Base-by-base conservation (phyloP, 2,888 invertebrate genomes). In the Acanthoscelides obtectus region DNA sequence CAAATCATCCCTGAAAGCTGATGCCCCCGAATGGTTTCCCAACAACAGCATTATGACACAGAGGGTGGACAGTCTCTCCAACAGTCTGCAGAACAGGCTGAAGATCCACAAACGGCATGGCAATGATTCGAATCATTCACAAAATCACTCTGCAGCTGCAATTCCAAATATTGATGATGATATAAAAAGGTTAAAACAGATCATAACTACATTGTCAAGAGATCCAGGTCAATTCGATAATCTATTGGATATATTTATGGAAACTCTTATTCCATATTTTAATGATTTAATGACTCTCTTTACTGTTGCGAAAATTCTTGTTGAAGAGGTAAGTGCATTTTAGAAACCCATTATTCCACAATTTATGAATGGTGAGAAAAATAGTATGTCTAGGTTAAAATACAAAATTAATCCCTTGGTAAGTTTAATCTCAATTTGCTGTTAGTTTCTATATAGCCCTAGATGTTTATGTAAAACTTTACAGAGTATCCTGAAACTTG, bases 171-270 rank as follows among this genome's bases (percentile, higher is more conserved):
- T 70, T 69, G 66, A 70, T 19, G 66, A 72, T 63, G 74, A 74
- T 19, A 79, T 89, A 73, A 84, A 85, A 70, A 90, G 92, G 84
- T 85, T 94, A 81, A 89, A 90, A 83, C 90, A 90, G 73, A 90
- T 93, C 70, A 92, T 94, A 87, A 89, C 90, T 81, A 91, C 91
- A 82, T 88, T 94, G 80, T 93, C 92, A 79, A 89, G 90, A 82
- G 92, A 92, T 88, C 94, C 94, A 69, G 94, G 93, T 78, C 91
- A 91, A 82, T 94, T 93, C 81, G 92, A 93, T 83, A 88, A 89
- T 78, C 86, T 93, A 73, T 89, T 93, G 72, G 90, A 91, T 68
- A 89, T 90, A 71, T 88, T 94, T 80, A 89, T 92, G 80, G 91
- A 91, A 81, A 90, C 90, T 4, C 90, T 94, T 80, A 89, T 88